Base-by-base conservation (phyloP, 2,797 vertebrate species). In the Notolabrus celidotus region DNA sequence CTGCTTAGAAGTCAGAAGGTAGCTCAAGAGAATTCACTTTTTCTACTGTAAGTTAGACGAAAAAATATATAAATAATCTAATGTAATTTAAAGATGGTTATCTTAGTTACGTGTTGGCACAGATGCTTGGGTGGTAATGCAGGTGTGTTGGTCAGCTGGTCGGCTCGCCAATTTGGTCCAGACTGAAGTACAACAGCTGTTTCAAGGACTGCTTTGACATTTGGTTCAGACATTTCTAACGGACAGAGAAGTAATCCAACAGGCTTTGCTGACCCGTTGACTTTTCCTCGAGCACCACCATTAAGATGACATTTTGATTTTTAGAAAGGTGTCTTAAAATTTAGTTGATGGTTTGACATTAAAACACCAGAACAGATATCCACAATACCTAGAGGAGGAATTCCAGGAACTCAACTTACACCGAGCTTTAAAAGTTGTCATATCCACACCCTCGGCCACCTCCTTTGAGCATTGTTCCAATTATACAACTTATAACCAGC, bases 31-130 rank as follows among this genome's bases (percentile, higher is more conserved):
- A 19, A 65, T 16, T 46, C n/a, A n/a, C n/a, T n/a, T n/a, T n/a
- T n/a, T n/a, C n/a, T n/a, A n/a, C n/a, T n/a, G n/a, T n/a, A n/a
- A n/a, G n/a, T n/a, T n/a, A n/a, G n/a, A 38, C 41, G 0, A 8
- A 22, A 41, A 25, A 42, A 17, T 41, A 61, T 42, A 70, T 43
- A 10, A 15, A 25, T 39, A 29, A 62, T 51, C 25, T 34, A 65
- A 45, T 8, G 22, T 2, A 54, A 16, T 61, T 42, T 34, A 64
- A 10, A 31, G 19, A 22, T 12, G 43, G n/a, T n/a, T n/a, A n/a
- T n/a, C n/a, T n/a, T n/a, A n/a, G n/a, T n/a, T n/a, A n/a, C 12
- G 20, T 12, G 15, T 12, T 34, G 33, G 23, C 7, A n/a, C n/a
- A 15, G 39, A 15, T 7, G 19, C 14, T 0, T 27, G 9, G 16